Evolutionary conservation across 2,888 invertebrate species (phyloP).

Genomic region (Galeruca laticollis): DNA sequence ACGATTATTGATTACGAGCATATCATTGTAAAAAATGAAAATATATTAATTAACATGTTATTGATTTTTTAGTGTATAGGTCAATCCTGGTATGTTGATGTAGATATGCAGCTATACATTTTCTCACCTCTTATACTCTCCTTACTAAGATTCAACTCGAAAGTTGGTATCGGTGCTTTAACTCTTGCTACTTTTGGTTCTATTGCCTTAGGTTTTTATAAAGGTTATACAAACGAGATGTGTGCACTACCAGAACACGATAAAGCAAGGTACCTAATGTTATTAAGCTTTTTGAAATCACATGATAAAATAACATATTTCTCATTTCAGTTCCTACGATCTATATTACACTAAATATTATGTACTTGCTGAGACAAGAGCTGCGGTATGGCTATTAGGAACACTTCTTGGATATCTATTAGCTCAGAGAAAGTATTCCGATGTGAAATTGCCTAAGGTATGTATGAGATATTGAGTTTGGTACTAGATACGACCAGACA

Average conservation of each 20-base stretch:
- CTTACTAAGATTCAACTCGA: conserved; percentile 65
- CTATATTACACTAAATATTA: conserved; percentile 52
- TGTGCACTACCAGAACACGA: conserved; percentile 23
- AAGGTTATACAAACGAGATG: conserved; percentile 48
- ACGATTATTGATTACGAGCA: too few relatives aligned
- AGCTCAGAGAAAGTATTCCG: conserved; percentile 29
- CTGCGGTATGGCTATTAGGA: conserved; percentile 57
- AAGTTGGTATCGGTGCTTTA: conserved; percentile 43
- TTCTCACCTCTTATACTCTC: conserved; percentile 68
- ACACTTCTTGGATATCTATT: conserved; percentile 54
- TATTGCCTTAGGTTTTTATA: conserved; percentile 47
- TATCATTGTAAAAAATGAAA: too few relatives aligned
- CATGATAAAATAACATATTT: neutral
- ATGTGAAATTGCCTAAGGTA: neutral
- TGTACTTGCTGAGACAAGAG: conserved; percentile 54
- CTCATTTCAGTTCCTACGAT: neutral
- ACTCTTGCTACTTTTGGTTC: conserved; percentile 43
- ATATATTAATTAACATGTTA: too few relatives aligned
- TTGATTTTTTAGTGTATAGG: conserved; percentile 66
- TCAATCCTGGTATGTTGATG: conserved; percentile 72
- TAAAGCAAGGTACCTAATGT: neutral
- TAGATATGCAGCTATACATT: conserved; percentile 72
- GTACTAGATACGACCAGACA: too few relatives aligned
- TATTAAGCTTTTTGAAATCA: neutral
- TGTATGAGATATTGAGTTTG: too few relatives aligned